A percentile compares a stretch with the other conserved stretches of the same genome.
Evolutionary conservation across 2,797 vertebrate genomes (phyloP).

Genomic region (Channallabes apus): DNA sequence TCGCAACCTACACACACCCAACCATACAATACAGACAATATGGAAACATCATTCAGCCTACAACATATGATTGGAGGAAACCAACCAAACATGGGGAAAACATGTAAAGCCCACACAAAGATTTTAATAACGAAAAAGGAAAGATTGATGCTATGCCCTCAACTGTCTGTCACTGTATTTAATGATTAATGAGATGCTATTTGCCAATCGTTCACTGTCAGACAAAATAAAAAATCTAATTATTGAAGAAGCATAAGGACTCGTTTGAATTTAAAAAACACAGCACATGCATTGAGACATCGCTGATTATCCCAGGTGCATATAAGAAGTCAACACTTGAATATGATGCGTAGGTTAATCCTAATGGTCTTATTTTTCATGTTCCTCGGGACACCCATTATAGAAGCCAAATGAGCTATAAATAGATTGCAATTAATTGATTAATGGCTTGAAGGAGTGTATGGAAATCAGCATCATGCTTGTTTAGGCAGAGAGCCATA

Average conservation of each 20-base stretch:
- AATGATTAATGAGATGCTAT: conserved; percentile 49
- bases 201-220: conserved; percentile 44
- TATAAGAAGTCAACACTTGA: conserved; percentile 38
- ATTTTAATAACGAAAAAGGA: not conserved
- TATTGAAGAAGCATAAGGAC: conserved; percentile 44
- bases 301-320: conserved; percentile 42
- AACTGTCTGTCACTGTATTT: conserved; percentile 20
- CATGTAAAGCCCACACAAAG: no score
- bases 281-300: conserved; percentile 35
- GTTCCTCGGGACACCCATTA: conserved; percentile 63
- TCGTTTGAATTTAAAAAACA: conserved; percentile 50
- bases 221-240: conserved; percentile 38
- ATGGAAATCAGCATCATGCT: conserved; percentile 62
- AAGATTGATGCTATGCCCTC: conserved; percentile 3
- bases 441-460: conserved; percentile 65
- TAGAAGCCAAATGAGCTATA: conserved; percentile 58
- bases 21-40: no score
- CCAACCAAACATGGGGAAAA: no score
- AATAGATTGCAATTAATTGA: conserved; percentile 68
- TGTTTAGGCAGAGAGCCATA: conserved; percentile 55
- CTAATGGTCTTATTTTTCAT: conserved; percentile 69
- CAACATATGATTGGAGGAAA: no score
- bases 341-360: conserved; percentile 55
- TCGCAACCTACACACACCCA: no score
- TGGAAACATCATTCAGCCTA: no score